Base-by-base conservation (phyloP, 1,140 invertebrate genomes). In the Formica selysi region DNA sequence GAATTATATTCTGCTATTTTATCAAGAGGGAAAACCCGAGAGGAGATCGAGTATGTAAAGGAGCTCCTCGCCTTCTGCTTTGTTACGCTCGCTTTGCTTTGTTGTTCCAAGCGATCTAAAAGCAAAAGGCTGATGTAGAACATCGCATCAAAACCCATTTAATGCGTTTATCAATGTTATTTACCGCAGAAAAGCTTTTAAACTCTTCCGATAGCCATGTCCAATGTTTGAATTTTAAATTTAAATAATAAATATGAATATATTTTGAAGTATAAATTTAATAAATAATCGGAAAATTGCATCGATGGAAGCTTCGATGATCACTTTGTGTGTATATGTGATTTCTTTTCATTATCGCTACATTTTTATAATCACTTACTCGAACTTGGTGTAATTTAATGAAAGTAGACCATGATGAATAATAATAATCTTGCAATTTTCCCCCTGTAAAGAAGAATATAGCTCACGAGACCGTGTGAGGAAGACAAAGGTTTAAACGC, bases 81-180 rank as follows among this genome's bases (percentile, higher is more conserved):
- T 71, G 26, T 59, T 59, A 59, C 51, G 36, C 54, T 29, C 41
- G 41, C 64, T 29, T 70, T 19, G 6, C 51, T 38, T 71, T 26
- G 54, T 70, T 80, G 38, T 70, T 26, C 8, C 65, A 41, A 13
- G n/a, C 26, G 76, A 65, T 78, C 0, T 48, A 38, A 48, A n/a
- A 65, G 41, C 76, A 38, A 48, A 64, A n/a, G 41, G 19, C 29
- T 22, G 26, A 51, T n/a, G 38, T 19, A 22, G 29, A 65, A 65
- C 22, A 26, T 22, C 76, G n/a, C 26, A 44, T 64, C 29, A 41
- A 62, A 48, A 48, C 4, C 13, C 26, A 48, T 44, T 78, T 38
- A 64, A 78, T 29, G 38, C 19, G 16, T 41, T 74, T 76, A 76
- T 62, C 11, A n/a, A 26, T 74, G 3, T 59, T 59, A 38, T 32